Evolutionary conservation across 92 coral and sea anemone species (phyloP).

Genomic region (Palythoa heliodiscus): DNA sequence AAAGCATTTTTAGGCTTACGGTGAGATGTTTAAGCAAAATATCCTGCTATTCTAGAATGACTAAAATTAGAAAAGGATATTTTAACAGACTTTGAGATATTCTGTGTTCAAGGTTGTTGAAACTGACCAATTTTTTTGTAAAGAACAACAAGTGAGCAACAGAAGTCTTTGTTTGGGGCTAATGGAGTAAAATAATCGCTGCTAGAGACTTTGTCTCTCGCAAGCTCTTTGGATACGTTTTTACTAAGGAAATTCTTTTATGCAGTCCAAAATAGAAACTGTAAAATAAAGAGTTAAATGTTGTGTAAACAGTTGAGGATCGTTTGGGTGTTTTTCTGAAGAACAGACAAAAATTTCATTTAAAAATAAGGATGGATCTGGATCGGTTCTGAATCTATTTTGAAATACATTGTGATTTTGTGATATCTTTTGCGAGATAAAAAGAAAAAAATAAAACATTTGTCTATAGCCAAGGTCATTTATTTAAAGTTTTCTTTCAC

Average conservation of each 20-base stretch:
- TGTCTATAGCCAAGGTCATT: background rate
- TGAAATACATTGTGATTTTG: background rate
- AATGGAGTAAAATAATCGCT: constrained; percentile 21
- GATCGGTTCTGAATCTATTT: background rate
- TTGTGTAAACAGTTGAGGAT: background rate
- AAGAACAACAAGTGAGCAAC: constrained; percentile 40
- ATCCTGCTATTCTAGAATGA: background rate
- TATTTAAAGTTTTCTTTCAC: background rate
- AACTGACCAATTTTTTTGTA: constrained; percentile 29
- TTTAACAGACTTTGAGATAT: background rate
- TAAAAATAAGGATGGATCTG: background rate
- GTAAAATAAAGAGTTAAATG: background rate
- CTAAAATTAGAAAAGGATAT: background rate
- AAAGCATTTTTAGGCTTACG: background rate
- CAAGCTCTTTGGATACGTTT: background rate
- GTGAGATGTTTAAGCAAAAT: background rate
- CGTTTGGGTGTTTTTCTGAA: background rate
- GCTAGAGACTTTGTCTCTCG: constrained; percentile 8
- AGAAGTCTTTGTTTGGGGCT: constrained; percentile 20
- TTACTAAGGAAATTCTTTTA: background rate
- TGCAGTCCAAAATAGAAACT: background rate
- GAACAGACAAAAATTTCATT: background rate
- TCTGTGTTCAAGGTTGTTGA: constrained; percentile 18
- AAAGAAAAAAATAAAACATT: background rate
- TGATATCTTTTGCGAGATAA: background rate